Evolutionary conservation across 2,113 vertebrate species (phyloP), one percentile per base, ranked within the genome.

Genomic region (Pterocles gutturalis): DNA sequence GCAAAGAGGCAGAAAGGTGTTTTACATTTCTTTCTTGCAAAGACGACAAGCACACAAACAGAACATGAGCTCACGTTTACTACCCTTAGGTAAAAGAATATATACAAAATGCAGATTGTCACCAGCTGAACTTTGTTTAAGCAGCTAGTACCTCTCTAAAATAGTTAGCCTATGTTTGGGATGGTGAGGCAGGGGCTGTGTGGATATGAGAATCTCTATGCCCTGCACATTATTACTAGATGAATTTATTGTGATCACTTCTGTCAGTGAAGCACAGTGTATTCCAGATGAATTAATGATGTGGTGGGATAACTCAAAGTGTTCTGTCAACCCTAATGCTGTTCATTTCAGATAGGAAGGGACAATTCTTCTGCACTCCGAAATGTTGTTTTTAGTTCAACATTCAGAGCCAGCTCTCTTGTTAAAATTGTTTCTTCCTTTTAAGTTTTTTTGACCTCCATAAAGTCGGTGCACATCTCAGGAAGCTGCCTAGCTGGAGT

Each of bases 371-470:
- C 67, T 29, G 61, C 20, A 51, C n/a, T 34, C 8, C 9, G 24
- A 53, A 57, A 83, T 7, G 28, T 20, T 76, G 67, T 3, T 87
- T 69, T 90, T 80, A 83, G 54, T 66, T 88, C 87, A 87, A 91
- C 10, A 31, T 48, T 89, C 55, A 70, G 83, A 80, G 83, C 57
- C 45, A 31, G 31, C 21, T 89, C 80, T 83, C 67, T 60, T 71
- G 28, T 90, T 94, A 71, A 67, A 66, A 60, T 89, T 87, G 78
- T 93, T 92, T 95, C 76, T 92, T 95, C 90, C n/a, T 75, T 75
- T 84, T 71, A 76, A 91, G 90, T 48, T 87, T 46, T 92, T 97
- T 69, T 94, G 87, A 77, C 92, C 89, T 95, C 71, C 58, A 33
- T 87, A 49, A 93, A 93, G 75, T 75, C 53, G 3, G 10, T 36